Evolutionary conservation across 2,888 invertebrate genomes (phyloP).

Genomic region (Caenorhabditis afra): DNA sequence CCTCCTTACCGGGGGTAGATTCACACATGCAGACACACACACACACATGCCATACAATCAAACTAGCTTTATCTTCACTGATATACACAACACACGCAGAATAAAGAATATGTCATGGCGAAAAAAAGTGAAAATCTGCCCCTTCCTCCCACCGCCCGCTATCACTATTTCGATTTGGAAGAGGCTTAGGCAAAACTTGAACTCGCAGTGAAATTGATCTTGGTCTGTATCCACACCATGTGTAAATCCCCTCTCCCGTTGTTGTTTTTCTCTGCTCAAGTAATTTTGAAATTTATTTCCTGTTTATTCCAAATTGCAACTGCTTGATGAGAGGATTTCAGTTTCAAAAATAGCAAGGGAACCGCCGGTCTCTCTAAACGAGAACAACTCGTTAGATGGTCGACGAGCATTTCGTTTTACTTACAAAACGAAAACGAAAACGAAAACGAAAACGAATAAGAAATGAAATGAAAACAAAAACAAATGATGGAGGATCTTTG

Average conservation of each 20-base stretch:
- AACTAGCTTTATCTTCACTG: conserved; percentile 62
- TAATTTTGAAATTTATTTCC: too few species aligned
- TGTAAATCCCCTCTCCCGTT: too few species aligned
- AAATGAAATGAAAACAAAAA: conserved; percentile 10
- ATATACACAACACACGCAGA: conserved; percentile 43
- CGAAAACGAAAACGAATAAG: conserved; percentile 1
- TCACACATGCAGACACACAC: conserved; percentile 42
- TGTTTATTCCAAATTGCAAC: too few species aligned
- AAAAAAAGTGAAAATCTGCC: conserved; percentile 3
- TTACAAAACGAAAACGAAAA: conserved; percentile 5
- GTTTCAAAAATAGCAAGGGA: neutral
- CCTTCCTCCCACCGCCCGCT: too few species aligned
- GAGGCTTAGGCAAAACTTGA: too few species aligned
- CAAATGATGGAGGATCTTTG: conserved; percentile 20
- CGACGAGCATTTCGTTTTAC: neutral
- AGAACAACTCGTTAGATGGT: conserved; percentile 29
- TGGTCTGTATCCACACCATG: too few species aligned
- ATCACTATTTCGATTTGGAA: too few species aligned
- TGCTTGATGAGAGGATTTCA: too few species aligned
- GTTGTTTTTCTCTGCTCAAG: too few species aligned
- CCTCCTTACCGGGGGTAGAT: conserved; percentile 38
- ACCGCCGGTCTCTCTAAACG: neutral
- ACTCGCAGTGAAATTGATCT: too few species aligned
- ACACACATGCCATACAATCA: conserved; percentile 48
- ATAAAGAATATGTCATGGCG: conserved; percentile 34